Base-by-base conservation (phyloP, 2,888 invertebrate genomes). In the Tachina grossa region DNA sequence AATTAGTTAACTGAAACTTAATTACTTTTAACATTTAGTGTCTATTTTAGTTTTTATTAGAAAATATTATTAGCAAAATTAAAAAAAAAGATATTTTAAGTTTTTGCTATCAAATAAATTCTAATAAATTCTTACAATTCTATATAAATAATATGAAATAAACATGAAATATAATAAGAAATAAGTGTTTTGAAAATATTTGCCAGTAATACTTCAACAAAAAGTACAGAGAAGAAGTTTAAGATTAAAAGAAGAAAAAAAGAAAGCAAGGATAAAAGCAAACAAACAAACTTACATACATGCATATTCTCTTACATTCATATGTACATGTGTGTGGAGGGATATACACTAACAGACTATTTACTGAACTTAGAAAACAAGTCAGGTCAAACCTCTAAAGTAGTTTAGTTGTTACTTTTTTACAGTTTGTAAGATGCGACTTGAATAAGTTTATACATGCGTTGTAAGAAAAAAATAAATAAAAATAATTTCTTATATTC, bases 381-480 rank as follows among this genome's bases (percentile, higher is more conserved):
- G 69, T 85, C 78, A 78, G 82, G 85, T 82, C 85, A 78, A 78
- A 66, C 71, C 63, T 65, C 51, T 57, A 69, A 85, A 78, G 78
- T 75, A 74, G 75, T 75, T 71, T 66, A 68, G 59, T 72, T 78
- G 51, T 61, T 66, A 78, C 16, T 76, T 71, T 76, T 55, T 75
- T 47, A n/a, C 43, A 63, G 53, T 69, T 63, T 61, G n/a, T 47
- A 63, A 47, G 61, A 75, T 63, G 53, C 63, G 47, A 71, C 68
- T 75, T 31, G 76, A 75, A 63, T 51, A 63, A 49, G 61, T 61
- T 41, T 11, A 19, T 69, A 77, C n/a, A 43, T 41, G 61, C 51
- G 31, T 75, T 55, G 31, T 43, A 79, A 6, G 49, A 19, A 22
- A 43, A 39, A 45, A 45, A 55, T 65, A 11, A 76, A n/a, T 49